Percentiles rank a stretch among this genome's conserved stretches.
phyloP scores from a whole-genome alignment of 2,797 vertebrate species.

The Eupleurogrammus muticus region DNA sequence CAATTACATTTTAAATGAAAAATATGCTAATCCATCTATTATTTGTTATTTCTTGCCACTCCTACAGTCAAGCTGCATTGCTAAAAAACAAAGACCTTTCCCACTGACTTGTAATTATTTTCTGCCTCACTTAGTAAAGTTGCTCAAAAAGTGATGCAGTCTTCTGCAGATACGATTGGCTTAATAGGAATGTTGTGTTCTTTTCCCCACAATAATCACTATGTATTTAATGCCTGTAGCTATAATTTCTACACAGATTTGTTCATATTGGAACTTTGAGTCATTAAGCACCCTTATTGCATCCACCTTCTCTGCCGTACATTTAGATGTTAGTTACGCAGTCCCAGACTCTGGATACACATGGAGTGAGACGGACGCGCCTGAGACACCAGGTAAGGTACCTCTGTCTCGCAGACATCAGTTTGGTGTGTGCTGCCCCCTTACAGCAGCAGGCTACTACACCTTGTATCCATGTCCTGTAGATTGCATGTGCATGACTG shows the following conservation, averaged over 20 bases:
- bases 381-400: conserved; percentile 81
- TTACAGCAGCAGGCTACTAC: conserved; percentile 12
- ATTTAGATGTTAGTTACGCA: conserved; percentile 82
- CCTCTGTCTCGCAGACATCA: not conserved
- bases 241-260: not conserved
- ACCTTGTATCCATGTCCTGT: conserved; percentile 12
- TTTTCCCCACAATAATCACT: not conserved
- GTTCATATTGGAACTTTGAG: not conserved
- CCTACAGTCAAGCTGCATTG: not conserved
- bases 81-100: too few species aligned
- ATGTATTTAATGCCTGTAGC: not conserved
- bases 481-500: conserved; percentile 68
- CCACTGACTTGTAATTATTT: not conserved
- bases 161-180: not conserved
- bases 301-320: conserved; percentile 69
- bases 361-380: conserved; percentile 78
- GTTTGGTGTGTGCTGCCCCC: conserved; percentile 16
- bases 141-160: not conserved
- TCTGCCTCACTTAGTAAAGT: not conserved
- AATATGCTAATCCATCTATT: too few species aligned
- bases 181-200: not conserved
- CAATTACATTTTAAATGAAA: too few species aligned
- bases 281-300: conserved; percentile 36
- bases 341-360: conserved; percentile 82
- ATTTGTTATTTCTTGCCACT: too few species aligned